Conservation (phyloP, 2,888 invertebrate species). For the Clistopyga incitator region DNA sequence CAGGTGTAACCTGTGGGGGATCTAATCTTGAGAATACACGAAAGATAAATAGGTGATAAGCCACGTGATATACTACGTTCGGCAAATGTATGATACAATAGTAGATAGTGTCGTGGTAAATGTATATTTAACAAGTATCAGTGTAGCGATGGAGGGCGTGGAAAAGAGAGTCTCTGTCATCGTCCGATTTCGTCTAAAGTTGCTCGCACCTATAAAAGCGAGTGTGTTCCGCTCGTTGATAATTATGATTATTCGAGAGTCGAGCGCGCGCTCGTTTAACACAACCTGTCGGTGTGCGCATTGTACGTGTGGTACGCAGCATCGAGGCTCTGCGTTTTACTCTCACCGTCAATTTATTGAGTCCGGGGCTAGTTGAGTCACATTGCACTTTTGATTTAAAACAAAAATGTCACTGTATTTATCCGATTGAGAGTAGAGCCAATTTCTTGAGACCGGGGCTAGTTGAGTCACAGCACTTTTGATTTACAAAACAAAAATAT, state of each 20-base stretch:
- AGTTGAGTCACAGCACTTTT: too few relatives aligned
- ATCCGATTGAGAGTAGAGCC: too few relatives aligned
- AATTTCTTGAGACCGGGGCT: too few relatives aligned
- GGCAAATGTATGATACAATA: slow-evolving; percentile 10
- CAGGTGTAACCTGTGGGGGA: slow-evolving; percentile 24
- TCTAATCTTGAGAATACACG: slow-evolving; percentile 26
- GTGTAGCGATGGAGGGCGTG: neutral
- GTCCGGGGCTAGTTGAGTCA: too few relatives aligned
- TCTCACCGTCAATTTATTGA: neutral
- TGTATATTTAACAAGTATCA: slow-evolving; percentile 1
- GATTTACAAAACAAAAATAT: too few relatives aligned
- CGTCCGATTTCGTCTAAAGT: slow-evolving; percentile 32
- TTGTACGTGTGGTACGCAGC: neutral
- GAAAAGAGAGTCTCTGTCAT: slow-evolving; percentile 37
- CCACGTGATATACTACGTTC: neutral
- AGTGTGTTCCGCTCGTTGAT: slow-evolving; percentile 18
- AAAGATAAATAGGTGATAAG: slow-evolving; percentile 29
- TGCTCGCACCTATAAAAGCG: slow-evolving; percentile 16
- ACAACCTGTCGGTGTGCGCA: neutral
- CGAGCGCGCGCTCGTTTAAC: slow-evolving; percentile 20
- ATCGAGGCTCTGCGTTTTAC: slow-evolving; percentile 16
- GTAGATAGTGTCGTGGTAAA: neutral
- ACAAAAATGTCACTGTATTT: too few relatives aligned
- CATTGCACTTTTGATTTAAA: too few relatives aligned
- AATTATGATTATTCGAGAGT: slow-evolving; percentile 37